A percentile compares a stretch with the other conserved stretches of the same genome.
Conservation (phyloP, 2,113 vertebrate genomes). For the Microtus richardsoni region DNA sequence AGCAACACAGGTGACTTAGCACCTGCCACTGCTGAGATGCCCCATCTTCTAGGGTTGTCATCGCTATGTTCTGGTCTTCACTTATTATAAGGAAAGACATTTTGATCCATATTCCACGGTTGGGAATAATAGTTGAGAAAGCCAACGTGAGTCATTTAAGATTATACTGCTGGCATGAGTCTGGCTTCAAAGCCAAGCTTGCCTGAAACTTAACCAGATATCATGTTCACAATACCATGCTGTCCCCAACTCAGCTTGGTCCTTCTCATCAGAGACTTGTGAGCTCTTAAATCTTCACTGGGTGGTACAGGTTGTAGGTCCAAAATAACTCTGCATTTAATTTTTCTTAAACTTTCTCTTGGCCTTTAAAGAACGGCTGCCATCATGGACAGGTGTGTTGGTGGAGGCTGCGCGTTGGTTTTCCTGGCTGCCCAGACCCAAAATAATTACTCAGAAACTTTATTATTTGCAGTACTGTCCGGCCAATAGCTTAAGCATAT, state of each 20-base stretch:
- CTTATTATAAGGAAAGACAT: too few relatives aligned
- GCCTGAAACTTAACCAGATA: not conserved
- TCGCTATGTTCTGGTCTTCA: not conserved
- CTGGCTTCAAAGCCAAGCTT: not conserved
- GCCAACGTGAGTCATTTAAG: not conserved
- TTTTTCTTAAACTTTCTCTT: not conserved
- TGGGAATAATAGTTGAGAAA: not conserved
- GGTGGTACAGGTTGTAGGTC: not conserved
- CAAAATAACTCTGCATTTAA: not conserved
- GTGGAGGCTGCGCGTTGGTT: too few relatives aligned
- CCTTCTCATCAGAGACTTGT: not conserved
- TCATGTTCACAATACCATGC: not conserved
- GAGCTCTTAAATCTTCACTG: not conserved
- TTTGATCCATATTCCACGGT: not conserved
- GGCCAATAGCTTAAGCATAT: too few relatives aligned
- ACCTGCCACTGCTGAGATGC: not conserved
- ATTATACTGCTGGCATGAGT: not conserved
- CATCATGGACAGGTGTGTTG: too few relatives aligned
- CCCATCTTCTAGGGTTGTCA: not conserved
- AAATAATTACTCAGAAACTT: too few relatives aligned
- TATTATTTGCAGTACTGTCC: too few relatives aligned
- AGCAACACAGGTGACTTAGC: fast-evolving
- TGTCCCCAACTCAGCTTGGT: not conserved
- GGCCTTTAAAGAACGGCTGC: not conserved
- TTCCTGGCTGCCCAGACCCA: too few relatives aligned